A percentile compares a stretch with the other conserved stretches of the same genome.
phyloP scores from a whole-genome alignment of 2,113 vertebrate species.

The Aptenodytes forsteri region DNA sequence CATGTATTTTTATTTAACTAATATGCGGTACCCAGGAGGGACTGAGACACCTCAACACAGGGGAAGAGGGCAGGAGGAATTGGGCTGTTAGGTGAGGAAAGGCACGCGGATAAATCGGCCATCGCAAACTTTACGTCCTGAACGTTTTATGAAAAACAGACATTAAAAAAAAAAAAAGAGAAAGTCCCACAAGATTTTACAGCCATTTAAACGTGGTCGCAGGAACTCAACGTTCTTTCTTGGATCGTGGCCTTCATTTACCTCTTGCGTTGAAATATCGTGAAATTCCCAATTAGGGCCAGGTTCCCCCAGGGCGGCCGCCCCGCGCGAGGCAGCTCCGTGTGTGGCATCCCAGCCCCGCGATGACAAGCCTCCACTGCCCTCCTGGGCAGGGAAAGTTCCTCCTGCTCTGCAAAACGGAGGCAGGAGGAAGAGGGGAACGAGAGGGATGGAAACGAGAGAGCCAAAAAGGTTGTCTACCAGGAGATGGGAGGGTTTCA shows the following conservation, averaged over 20 bases:
- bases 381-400: neutral
- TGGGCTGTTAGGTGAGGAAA: neutral
- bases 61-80: neutral
- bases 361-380: neutral
- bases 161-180: too few species aligned
- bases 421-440: neutral
- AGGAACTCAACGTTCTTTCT: neutral
- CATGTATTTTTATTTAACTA: too few species aligned
- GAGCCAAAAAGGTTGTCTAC: neutral
- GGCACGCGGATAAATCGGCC: rapidly evolving
- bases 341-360: neutral
- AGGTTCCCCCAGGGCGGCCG: neutral
- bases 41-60: neutral
- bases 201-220: neutral
- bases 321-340: neutral
- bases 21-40: neutral
- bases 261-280: neutral
- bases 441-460: rapidly evolving
- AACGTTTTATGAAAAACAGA: neutral
- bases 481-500: neutral
- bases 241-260: neutral
- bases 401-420: neutral
- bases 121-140: neutral
- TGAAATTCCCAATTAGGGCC: neutral
- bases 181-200: neutral